These are phyloP conservation scores for Chiroxiphia lanceolata DNA, from an alignment of 2,797 vertebrate species.

Conservation along the genomic window DNA sequence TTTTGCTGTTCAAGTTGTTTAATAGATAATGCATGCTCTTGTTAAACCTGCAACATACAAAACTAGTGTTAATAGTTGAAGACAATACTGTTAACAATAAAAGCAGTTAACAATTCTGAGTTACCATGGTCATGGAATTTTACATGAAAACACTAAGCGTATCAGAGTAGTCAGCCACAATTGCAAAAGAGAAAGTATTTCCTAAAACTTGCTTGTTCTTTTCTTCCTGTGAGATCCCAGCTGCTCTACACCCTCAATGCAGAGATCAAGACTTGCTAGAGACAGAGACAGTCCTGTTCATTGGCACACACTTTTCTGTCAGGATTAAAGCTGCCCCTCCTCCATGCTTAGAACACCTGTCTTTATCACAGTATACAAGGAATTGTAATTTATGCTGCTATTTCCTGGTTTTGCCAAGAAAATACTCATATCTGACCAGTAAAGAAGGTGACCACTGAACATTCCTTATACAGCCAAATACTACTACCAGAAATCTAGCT, in stretches of 20 bases:
- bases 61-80: not conserved
- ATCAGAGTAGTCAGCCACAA: not conserved
- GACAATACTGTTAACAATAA: not conserved
- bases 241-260: not conserved
- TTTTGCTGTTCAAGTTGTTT: slow-evolving; percentile 9
- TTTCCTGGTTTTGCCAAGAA: not conserved
- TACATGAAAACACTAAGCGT: not conserved
- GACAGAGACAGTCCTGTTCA: not conserved
- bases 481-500: not conserved
- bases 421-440: not conserved
- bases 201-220: not conserved
- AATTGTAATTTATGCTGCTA: not conserved
- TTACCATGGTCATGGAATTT: not conserved
- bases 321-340: not conserved
- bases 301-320: not conserved
- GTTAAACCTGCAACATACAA: not conserved
- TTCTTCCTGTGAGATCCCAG: not conserved
- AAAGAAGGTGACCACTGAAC: not conserved
- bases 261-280: not conserved
- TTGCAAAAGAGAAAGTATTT: not conserved
- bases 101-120: not conserved
- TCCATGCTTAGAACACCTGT: not conserved
- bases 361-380: not conserved
- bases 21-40: not conserved
- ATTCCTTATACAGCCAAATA: not conserved